phyloP scores from a whole-genome alignment of 2,113 vertebrate genomes.

The Rhinolophus ferrumequinum region DNA sequence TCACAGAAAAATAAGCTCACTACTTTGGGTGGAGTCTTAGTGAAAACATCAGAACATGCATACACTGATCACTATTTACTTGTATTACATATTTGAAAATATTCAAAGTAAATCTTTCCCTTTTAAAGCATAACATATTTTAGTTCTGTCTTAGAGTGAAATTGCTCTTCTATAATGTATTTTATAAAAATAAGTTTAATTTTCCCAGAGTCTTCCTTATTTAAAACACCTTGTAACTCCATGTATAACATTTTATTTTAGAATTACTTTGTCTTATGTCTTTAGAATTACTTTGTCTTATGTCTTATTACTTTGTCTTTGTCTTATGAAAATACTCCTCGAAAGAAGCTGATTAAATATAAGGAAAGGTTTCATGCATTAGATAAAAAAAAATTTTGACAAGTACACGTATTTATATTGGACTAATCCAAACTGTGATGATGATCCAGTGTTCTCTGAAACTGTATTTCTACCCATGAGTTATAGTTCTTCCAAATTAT shows the following conservation, averaged over 20 bases:
- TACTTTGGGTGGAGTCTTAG: slow-evolving; percentile 2
- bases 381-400: not conserved
- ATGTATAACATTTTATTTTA: slow-evolving; percentile 19
- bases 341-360: slow-evolving; percentile 6
- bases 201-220: not conserved
- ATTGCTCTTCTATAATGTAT: not conserved
- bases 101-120: not conserved
- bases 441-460: not conserved
- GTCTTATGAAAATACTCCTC: too few species aligned
- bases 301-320: too few species aligned
- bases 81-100: not conserved
- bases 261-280: not conserved
- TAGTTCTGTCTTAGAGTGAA: not conserved
- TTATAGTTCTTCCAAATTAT: not conserved
- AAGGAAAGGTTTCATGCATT: not conserved
- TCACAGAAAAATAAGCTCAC: slow-evolving; percentile 48
- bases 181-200: slow-evolving; percentile 46
- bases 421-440: not conserved
- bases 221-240: not conserved
- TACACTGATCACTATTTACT: not conserved
- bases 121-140: not conserved
- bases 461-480: not conserved
- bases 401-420: not conserved
- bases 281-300: not conserved
- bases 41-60: not conserved